A percentile compares a stretch with the other conserved stretches of the same genome.
Conservation (phyloP, 2,888 invertebrate species). For the Scaptomyza flava region DNA sequence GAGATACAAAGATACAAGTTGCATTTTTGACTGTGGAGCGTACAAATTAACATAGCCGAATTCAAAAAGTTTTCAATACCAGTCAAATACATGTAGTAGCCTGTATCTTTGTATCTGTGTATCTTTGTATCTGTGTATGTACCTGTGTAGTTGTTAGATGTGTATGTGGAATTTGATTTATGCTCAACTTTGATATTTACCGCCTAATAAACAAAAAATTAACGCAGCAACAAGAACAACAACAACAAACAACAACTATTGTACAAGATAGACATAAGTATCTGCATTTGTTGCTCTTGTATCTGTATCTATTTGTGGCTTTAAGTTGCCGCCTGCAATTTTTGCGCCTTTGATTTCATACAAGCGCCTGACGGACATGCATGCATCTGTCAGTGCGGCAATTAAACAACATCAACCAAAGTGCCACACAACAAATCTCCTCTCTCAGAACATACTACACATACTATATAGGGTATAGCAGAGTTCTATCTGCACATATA, state of each 20-base stretch:
- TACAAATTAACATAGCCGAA: conserved; percentile 72
- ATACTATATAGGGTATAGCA: neutral
- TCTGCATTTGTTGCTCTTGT: conserved; percentile 27
- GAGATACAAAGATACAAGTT: conserved; percentile 69
- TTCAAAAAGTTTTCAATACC: conserved; percentile 52
- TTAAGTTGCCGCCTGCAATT: conserved; percentile 39
- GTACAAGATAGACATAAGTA: conserved; percentile 2
- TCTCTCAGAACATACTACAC: neutral
- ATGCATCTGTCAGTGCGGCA: conserved; percentile 71
- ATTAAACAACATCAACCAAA: conserved; percentile 75
- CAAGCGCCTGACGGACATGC: conserved; percentile 61
- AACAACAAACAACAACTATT: conserved; percentile 7
- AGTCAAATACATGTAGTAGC: conserved; percentile 7
- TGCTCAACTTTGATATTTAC: conserved; percentile 79
- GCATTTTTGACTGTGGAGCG: conserved; percentile 70
- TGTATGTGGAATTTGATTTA: conserved; percentile 69
- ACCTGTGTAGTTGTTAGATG: conserved; percentile 21
- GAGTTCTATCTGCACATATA: neutral
- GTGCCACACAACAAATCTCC: conserved; percentile 44
- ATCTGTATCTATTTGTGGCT: conserved; percentile 50
- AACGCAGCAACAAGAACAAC: conserved; percentile 47
- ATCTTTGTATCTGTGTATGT: conserved; percentile 1
- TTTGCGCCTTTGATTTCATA: conserved; percentile 62
- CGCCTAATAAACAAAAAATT: conserved; percentile 79
- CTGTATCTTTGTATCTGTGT: conserved; percentile 16